phyloP scores from a whole-genome alignment of 2,797 vertebrate species.

The Pipistrellus kuhlii region DNA sequence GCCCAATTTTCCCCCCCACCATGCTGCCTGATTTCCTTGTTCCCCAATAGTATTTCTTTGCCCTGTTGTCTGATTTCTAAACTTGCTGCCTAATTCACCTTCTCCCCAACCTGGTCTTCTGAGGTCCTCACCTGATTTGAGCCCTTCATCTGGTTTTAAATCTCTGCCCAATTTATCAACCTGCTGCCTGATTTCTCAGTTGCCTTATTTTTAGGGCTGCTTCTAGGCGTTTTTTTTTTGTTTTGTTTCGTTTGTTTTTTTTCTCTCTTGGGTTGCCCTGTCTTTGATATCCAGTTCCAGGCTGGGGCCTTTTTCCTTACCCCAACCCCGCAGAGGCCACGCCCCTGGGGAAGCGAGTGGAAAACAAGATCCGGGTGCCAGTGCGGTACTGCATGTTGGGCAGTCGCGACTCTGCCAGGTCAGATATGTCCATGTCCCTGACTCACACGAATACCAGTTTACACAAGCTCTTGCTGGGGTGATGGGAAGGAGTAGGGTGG shows the following conservation, averaged over 20 bases:
- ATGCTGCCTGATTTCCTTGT: neutral
- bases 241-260: too few relatives aligned
- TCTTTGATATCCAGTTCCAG: too few relatives aligned
- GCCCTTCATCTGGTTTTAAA: neutral
- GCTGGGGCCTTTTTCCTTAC: neutral
- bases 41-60: neutral
- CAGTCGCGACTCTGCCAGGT: conserved; percentile 94
- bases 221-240: too few relatives aligned
- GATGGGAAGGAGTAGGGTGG: neutral
- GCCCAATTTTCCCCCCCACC: neutral
- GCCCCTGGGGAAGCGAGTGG: conserved; percentile 81
- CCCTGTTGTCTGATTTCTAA: neutral
- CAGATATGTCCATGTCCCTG: neutral
- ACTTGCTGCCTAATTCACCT: neutral
- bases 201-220: neutral
- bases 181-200: neutral
- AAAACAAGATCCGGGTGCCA: conserved; percentile 89
- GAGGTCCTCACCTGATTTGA: neutral
- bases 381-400: conserved; percentile 95
- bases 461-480: too few relatives aligned
- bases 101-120: neutral
- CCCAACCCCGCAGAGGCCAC: conserved; percentile 62
- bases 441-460: accelerated
- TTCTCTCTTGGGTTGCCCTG: neutral
- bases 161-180: neutral